Base-by-base conservation (phyloP, 2,888 invertebrate species). In the Sussaba pulchella region DNA sequence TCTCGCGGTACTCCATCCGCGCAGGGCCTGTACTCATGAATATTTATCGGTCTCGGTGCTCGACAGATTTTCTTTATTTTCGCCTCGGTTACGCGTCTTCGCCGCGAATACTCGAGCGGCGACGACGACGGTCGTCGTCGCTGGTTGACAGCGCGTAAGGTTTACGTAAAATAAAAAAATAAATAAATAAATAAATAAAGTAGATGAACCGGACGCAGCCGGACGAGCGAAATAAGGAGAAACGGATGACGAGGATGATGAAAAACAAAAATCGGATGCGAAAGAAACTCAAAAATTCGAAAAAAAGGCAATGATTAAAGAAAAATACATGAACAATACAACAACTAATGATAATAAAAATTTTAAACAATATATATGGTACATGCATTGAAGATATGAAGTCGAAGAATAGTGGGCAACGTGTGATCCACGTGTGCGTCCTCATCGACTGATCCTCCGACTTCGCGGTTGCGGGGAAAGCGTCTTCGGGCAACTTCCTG, bases 1-100 rank as follows among this genome's bases (percentile, higher is more conserved):
- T 47, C 64, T 57, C 72, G 26, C 36, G 4, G 66, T 50, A 71
- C 64, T 52, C 77, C n/a, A n/a, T n/a, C n/a, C 83, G 79, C 71
- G 59, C 77, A 64, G 64, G 78, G 76, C 61, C 52, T 67, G n/a
- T 43, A 2, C 45, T 81, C 86, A 87, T 87, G 87, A 87, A 87
- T 87, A 87, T 87, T 87, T 86, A 87, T 87, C 81, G 72, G 69
- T 63, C 64, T 41, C 79, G 57, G 50, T 63, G 66, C 70, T 82
- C 84, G 61, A 82, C 85, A 85, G 82, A 86, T 83, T 85, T 84
- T 86, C 72, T 78, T 76, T 67, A 81, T 74, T 75, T 82, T 83
- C 77, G 74, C 79, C 84, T 74, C 64, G 69, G 74, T 43, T 66
- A 70, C 64, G 69, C 66, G 72, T 83, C 52, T 59, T 31, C 19